Percentiles rank a stretch among this genome's conserved stretches.
Evolutionary conservation across 2,797 vertebrate genomes (phyloP).

Genomic region (Scolopax bukidnonensis): DNA sequence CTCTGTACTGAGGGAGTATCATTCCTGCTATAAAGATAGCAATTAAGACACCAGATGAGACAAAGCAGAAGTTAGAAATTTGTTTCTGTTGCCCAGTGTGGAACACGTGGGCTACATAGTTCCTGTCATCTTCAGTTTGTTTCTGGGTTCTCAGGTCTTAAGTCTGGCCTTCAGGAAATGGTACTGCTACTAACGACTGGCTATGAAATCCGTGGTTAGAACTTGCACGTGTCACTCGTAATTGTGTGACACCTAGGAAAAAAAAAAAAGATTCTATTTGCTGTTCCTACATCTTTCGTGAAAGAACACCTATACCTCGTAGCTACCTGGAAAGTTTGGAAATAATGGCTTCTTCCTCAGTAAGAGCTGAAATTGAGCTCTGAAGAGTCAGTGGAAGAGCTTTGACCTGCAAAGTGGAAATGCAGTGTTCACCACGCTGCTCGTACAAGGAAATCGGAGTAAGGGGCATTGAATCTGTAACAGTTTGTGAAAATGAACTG

Average conservation of each 20-base stretch:
- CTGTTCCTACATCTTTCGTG: neutral
- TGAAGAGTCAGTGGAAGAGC: too few species aligned
- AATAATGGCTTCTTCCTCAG: neutral
- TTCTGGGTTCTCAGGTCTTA: neutral
- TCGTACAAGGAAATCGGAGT: neutral
- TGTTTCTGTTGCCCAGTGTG: neutral
- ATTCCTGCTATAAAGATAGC: neutral
- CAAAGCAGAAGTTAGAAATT: neutral
- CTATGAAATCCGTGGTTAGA: neutral
- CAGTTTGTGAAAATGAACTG: neutral
- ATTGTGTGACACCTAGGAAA: neutral
- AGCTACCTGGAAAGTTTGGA: neutral
- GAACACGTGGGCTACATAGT: neutral
- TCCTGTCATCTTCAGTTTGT: neutral
- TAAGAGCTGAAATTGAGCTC: too few species aligned
- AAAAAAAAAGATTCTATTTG: neutral
- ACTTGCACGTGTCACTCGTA: neutral
- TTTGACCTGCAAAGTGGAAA: neutral
- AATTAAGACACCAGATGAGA: neutral
- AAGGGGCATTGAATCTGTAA: neutral
- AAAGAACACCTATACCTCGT: neutral
- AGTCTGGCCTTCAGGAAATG: neutral
- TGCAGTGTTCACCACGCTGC: neutral
- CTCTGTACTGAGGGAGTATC: neutral
- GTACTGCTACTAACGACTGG: accelerated